Evolutionary conservation across 2,797 vertebrate genomes (phyloP).

Genomic region (Clamator glandarius): DNA sequence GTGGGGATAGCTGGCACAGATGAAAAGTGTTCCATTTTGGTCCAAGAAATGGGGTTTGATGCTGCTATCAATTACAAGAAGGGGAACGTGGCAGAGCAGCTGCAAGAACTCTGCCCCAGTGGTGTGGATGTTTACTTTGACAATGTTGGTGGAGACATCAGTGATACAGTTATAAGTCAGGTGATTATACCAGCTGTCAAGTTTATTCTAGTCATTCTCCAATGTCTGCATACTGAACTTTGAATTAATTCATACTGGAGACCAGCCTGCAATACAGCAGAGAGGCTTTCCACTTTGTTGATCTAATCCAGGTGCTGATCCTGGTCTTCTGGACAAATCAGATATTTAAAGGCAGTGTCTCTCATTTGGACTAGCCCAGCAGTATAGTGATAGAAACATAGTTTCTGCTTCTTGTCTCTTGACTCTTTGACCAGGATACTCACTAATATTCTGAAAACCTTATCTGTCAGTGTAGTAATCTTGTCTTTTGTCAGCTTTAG

Average conservation of each 20-base stretch:
- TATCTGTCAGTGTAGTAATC: not conserved
- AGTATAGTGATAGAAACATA: not conserved
- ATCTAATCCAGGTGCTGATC: not conserved
- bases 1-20: slow-evolving; percentile 94
- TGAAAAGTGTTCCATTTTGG: slow-evolving; percentile 87
- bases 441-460: not conserved
- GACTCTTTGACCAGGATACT: not conserved
- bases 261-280: not conserved
- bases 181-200: slow-evolving; percentile 68
- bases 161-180: slow-evolving; percentile 89
- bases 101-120: slow-evolving; percentile 83
- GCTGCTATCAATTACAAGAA: slow-evolving; percentile 89
- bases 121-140: slow-evolving; percentile 96
- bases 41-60: slow-evolving; percentile 88
- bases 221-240: not conserved
- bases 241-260: not conserved
- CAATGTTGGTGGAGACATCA: slow-evolving; percentile 93
- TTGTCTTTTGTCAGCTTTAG: not conserved
- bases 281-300: not conserved
- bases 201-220: not conserved
- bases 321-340: not conserved
- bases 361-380: not conserved
- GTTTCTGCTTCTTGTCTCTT: not conserved
- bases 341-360: not conserved
- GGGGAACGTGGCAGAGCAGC: slow-evolving; percentile 79